Base-by-base conservation (phyloP, 2,888 invertebrate species). In the Synanthedon andrenaeformis region DNA sequence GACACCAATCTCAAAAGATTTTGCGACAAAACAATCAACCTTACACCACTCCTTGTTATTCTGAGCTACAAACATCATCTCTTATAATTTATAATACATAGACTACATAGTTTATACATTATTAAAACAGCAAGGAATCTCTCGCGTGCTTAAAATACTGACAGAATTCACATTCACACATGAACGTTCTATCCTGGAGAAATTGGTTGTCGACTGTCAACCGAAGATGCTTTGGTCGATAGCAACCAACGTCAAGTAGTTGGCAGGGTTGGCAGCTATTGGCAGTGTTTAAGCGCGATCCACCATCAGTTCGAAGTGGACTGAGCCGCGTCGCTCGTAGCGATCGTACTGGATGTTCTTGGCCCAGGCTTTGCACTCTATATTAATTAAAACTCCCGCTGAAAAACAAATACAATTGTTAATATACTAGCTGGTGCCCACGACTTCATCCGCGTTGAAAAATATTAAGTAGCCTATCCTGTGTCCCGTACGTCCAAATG, bases 281-380 rank as follows among this genome's bases (percentile, higher is more conserved):
- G 51, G 57, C 57, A 56, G 60, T 59, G 66, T 66, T 85, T 89
- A 89, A 72, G 72, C 67, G 68, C 76, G 77, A 89, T 97, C 97
- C 79, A 97, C 92, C 92, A 97, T 93, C 82, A 97, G 90, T 89
- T 97, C 97, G 89, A 97, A 96, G 89, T 97, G 96, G 71, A 97
- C 96, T 69, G 95, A 94, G 71, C 97, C 97, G 77, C 95, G 92
- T 83, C 95, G 92, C 79, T 96, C 95, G 81, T 92, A 91, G 74
- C 95, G 92, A 87, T 97, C 86, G 84, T 96, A 96, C 64, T 90
- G 75, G 72, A 96, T 95, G 88, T 96, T 96, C 81, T 92, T 92
- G 67, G 96, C 96, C 96, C 96, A 96, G 70, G 96, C 95, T 90
- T 94, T 95, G 89, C 96, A 96, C 86, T 96, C 96, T 82, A 96